Evolutionary conservation across 1,140 invertebrate species (phyloP).

Genomic region (Aphis gossypii): DNA sequence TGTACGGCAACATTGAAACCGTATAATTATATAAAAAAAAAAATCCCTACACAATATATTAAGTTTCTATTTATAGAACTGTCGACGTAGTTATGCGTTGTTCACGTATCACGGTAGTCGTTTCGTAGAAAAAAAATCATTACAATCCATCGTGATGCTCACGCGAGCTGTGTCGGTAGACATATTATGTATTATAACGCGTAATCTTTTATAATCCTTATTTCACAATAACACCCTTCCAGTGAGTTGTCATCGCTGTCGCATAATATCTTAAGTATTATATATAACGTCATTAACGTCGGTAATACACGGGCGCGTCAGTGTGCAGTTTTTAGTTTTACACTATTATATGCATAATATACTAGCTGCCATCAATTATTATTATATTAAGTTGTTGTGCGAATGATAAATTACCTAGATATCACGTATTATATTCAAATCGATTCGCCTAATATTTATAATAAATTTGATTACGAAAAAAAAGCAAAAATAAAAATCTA

Average conservation of each 20-base stretch:
- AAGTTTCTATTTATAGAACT: background rate
- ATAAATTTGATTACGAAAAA: slow-evolving; percentile 25
- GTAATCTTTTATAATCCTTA: background rate
- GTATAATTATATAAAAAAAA: background rate
- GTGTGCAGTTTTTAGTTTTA: background rate
- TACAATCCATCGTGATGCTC: background rate
- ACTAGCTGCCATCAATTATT: background rate
- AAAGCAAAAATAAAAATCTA: background rate
- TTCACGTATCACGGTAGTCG: background rate
- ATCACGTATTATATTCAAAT: background rate
- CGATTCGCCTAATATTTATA: background rate
- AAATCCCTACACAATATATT: background rate
- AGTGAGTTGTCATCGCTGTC: background rate
- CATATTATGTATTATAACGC: background rate
- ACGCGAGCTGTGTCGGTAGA: background rate
- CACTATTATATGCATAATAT: background rate
- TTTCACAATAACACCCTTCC: slow-evolving; percentile 4
- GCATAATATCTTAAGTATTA: background rate
- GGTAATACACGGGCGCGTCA: too few species aligned
- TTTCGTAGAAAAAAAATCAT: slow-evolving; percentile 6
- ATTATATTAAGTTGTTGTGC: background rate
- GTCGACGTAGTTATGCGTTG: background rate
- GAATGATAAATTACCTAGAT: background rate
- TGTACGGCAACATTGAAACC: background rate
- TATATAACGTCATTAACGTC: background rate